These are phyloP conservation scores for Eristalinus aeneus DNA, from an alignment of 2,888 invertebrate genomes.

Conservation along the genomic window DNA sequence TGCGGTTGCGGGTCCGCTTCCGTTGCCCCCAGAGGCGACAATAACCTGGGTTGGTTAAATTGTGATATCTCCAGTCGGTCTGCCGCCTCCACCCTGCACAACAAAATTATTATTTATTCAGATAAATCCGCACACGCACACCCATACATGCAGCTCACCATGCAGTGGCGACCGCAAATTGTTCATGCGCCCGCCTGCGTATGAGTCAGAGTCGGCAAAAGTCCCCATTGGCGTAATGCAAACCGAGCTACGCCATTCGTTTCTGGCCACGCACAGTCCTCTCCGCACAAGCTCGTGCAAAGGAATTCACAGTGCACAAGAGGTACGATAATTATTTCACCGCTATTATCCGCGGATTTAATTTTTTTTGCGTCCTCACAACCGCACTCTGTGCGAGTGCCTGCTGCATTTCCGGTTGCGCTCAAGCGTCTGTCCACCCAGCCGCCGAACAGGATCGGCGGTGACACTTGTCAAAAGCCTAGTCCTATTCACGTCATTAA, in stretches of 20 bases:
- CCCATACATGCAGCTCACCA: not conserved
- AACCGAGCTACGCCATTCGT: constrained; percentile 13
- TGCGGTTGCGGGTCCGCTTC: constrained; percentile 49
- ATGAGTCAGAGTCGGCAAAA: constrained; percentile 24
- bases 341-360: constrained; percentile 60
- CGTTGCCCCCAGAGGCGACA: constrained; percentile 40
- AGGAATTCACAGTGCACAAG: constrained; percentile 31
- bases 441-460: not conserved
- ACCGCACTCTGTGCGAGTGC: constrained; percentile 38
- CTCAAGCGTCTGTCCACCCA: constrained; percentile 7
- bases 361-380: constrained; percentile 16
- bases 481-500: constrained; percentile 49
- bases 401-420: constrained; percentile 33
- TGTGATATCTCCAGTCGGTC: constrained; percentile 30
- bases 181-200: constrained; percentile 20
- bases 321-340: constrained; percentile 66
- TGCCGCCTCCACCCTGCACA: constrained; percentile 5
- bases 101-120: constrained; percentile 63
- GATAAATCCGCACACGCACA: constrained; percentile 38
- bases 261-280: constrained; percentile 16
- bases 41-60: constrained; percentile 53
- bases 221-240: constrained; percentile 48
- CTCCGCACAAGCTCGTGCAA: constrained; percentile 28
- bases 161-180: constrained; percentile 33
- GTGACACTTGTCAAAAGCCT: constrained; percentile 16